A percentile compares a stretch with the other conserved stretches of the same genome.
These are phyloP conservation scores for Sinelater perroti DNA, from an alignment of 2,888 invertebrate genomes.

Conservation along the genomic window DNA sequence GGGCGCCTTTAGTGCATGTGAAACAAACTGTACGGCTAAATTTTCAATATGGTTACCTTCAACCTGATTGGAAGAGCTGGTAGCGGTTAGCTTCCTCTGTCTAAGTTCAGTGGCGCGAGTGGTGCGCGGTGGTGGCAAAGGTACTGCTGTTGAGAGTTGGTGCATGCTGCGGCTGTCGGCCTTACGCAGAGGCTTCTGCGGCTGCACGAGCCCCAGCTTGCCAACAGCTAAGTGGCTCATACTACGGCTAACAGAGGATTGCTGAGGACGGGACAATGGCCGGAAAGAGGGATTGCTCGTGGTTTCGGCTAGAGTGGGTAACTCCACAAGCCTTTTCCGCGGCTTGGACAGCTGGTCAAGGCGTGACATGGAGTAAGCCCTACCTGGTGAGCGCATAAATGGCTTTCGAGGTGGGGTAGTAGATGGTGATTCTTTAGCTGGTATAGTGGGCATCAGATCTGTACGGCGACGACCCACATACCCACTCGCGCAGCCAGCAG, in stretches of 20 bases:
- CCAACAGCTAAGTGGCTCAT: slow-evolving; percentile 74
- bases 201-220: slow-evolving; percentile 59
- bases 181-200: slow-evolving; percentile 57
- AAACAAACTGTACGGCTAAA: slow-evolving; percentile 13
- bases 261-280: slow-evolving; percentile 52
- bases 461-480: slow-evolving; percentile 84
- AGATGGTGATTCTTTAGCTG: slow-evolving; percentile 70
- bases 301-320: slow-evolving; percentile 57
- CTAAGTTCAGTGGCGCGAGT: slow-evolving; percentile 59
- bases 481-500: slow-evolving; percentile 74
- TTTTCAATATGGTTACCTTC: slow-evolving; percentile 53
- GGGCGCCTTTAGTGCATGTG: slow-evolving; percentile 8
- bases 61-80: slow-evolving; percentile 51
- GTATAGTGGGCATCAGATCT: slow-evolving; percentile 90
- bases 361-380: slow-evolving; percentile 93
- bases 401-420: slow-evolving; percentile 62
- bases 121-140: slow-evolving; percentile 56
- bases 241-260: slow-evolving; percentile 59
- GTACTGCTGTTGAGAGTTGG: slow-evolving; percentile 55
- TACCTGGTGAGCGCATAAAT: slow-evolving; percentile 71
- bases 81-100: slow-evolving; percentile 57
- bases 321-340: slow-evolving; percentile 63
- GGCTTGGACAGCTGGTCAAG: slow-evolving; percentile 86
- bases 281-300: slow-evolving; percentile 48
- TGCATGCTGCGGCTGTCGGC: slow-evolving; percentile 61